Base-by-base conservation (phyloP, 2,113 vertebrate species). In the Callipepla squamata region DNA sequence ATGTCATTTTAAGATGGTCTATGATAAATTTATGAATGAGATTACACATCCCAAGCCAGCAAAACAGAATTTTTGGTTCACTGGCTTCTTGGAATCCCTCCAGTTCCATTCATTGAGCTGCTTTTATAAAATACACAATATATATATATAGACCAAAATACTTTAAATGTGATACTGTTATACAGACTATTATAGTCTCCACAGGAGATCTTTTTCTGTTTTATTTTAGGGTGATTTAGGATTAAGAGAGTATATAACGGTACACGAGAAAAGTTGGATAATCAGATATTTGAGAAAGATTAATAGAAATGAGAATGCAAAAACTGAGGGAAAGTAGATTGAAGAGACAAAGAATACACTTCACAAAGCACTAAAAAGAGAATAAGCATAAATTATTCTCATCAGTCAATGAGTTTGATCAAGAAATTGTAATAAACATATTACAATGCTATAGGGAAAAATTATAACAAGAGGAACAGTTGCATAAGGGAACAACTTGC, bases 401-500 rank as follows among this genome's bases (percentile, higher is more conserved):
- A 88, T 87, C 91, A 79, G 36, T 69, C 69, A 89, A 50, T 55
- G 32, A 81, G 6, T 12, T 28, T 93, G 62, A 86, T 84, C 63
- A 88, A 80, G 79, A 88, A 88, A 91, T 79, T 10, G 30, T 78
- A 92, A 45, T 84, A 84, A 44, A 20, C 78, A 40, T 1, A 78
- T 68, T 59, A 76, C 87, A 95, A 68, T 36, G n/a, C 47, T 89
- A 3, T 42, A 87, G 34, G 20, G 28, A 91, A 86, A 76, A 88
- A 23, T 55, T 72, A 34, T 72, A 93, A 58, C 68, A 18, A 40
- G 42, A 81, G n/a, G 22, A 92, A 69, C 6, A 69, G 51, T 90
- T 89, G 51, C 20, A 65, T 75, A 94, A 91, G 61, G 45, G 62
- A 90, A 92, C 16, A 80, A 86, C 70, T 42, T 91, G 67, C 34